Evolutionary conservation across 2,113 vertebrate species (phyloP), one percentile per base, ranked within the genome.

Genomic region (Tupaia chinensis): DNA sequence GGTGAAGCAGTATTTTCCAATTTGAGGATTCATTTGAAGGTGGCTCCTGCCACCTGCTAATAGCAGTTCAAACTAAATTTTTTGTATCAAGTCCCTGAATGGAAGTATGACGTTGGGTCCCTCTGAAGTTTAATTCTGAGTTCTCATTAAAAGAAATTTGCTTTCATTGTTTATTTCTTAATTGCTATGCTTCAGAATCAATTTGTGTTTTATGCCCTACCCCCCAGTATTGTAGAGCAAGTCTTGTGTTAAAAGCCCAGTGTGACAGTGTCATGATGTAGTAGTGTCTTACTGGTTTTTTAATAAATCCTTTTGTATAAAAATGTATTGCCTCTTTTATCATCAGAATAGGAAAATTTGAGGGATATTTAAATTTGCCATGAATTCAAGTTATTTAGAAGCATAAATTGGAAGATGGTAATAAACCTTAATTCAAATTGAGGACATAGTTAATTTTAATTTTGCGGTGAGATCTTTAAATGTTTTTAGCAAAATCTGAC

Each of bases 281-380:
- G 98, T 98, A 98, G 98, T 98, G 98, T 99, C 98, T 98, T 98
- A 98, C 98, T 98, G 98, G 96, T 99, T 99, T 99, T 99, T 98
- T 99, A 99, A 99, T 99, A 99, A 99, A 99, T 98, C 98, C 98
- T 99, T 99, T 99, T 99, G 98, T 99, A 99, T 98, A 99, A 98
- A 98, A 11, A 61, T 95, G 97, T 89, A 93, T 96, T 97, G 97
- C 14, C 94, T 98, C 91, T 98, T 93, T 98, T 97, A 92, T 97
- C 96, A 91, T 87, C 69, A 94, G 97, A 96, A 87, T 80, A 87
- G 98, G 97, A 79, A 86, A 81, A 95, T 20, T 20, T 5, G 0
- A 10, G 1, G 86, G 93, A 19, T 66, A 32, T 1, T 91, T 93
- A 56, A 93, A 87, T 34, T 80, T 89, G 93, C 84, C 86, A 84